Base-by-base conservation (phyloP, 2,113 vertebrate species). In the Emydura subglobosa region DNA sequence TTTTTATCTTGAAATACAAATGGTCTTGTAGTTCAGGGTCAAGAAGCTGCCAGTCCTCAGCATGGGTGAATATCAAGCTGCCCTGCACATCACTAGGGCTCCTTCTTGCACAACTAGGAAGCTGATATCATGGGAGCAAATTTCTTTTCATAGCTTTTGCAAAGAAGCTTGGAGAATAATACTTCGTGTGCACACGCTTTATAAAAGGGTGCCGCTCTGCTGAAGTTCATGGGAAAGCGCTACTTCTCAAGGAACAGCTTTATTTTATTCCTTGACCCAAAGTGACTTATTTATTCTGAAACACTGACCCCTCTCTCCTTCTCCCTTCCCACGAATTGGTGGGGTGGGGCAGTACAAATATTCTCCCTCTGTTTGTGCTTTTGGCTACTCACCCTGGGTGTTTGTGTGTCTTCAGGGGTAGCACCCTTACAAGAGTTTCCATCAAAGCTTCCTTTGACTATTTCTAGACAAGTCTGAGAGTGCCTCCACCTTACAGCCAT, bases 201-300 rank as follows among this genome's bases (percentile, higher is more conserved):
- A 31, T 50, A 25, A 74, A 34, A 0, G 3, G 1, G 12, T 2
- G 0, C 65, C 89, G 53, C 50, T 90, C 86, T 92, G 54, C 80
- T 87, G 51, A 82, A 0, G 0, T 82, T 78, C 92, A 42, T 0
- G 0, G 55, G 39, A 49, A 47, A 0, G 0, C 0, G 42, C 78
- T 25, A 16, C 50, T 10, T 83, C 82, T 90, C 14, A 82, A 86
- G 78, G 86, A 93, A 55, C 82, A 94, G 86, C 54, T 94, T 88
- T 9, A 17, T 93, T 92, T 93, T n/a, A 39, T 51, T 92, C 72
- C 78, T 1, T 4, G 5, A 50, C 88, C 80, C 80, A 51, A 68
- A 94, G 72, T 87, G 9, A 89, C 93, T 59, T 92, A 85, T 93
- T 94, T 96, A 49, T 83, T 93, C 94, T 96, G 94, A 96, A 97